Conservation (phyloP, 1,140 invertebrate species). For the Lethrus apterus region DNA sequence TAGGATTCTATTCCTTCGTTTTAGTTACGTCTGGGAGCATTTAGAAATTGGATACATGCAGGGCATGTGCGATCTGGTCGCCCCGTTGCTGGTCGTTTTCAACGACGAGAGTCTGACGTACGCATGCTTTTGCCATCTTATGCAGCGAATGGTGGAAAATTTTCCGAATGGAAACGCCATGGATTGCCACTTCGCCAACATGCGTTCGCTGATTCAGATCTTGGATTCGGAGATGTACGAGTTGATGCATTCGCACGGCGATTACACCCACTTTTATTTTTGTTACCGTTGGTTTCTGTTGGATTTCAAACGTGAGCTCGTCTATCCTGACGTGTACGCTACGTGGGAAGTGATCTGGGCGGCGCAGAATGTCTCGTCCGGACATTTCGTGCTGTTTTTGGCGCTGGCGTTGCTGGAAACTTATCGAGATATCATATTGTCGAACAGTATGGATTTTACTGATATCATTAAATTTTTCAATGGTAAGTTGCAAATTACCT, state of each 20-base stretch:
- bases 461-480: slow-evolving; percentile 98
- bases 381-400: slow-evolving; percentile 88
- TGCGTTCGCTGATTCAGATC: slow-evolving; percentile 81
- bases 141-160: slow-evolving; percentile 84
- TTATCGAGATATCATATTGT: slow-evolving; percentile 88
- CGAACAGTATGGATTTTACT: slow-evolving; percentile 95
- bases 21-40: slow-evolving; percentile 90
- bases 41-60: slow-evolving; percentile 85
- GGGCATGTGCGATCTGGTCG: slow-evolving; percentile 93
- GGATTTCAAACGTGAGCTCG: slow-evolving; percentile 72
- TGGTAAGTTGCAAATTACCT: slow-evolving; percentile 56
- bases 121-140: slow-evolving; percentile 83
- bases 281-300: slow-evolving; percentile 87
- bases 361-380: slow-evolving; percentile 76
- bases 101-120: slow-evolving; percentile 89
- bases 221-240: slow-evolving; percentile 90
- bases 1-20: no score
- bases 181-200: slow-evolving; percentile 93
- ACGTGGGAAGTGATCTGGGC: slow-evolving; percentile 96
- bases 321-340: slow-evolving; percentile 86
- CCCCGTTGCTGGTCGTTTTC: slow-evolving; percentile 85
- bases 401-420: slow-evolving; percentile 86
- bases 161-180: slow-evolving; percentile 90
- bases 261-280: slow-evolving; percentile 96
- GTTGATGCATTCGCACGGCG: slow-evolving; percentile 88